Evolutionary conservation across 2,888 invertebrate species (phyloP).

Genomic region (Venusia cambrica): DNA sequence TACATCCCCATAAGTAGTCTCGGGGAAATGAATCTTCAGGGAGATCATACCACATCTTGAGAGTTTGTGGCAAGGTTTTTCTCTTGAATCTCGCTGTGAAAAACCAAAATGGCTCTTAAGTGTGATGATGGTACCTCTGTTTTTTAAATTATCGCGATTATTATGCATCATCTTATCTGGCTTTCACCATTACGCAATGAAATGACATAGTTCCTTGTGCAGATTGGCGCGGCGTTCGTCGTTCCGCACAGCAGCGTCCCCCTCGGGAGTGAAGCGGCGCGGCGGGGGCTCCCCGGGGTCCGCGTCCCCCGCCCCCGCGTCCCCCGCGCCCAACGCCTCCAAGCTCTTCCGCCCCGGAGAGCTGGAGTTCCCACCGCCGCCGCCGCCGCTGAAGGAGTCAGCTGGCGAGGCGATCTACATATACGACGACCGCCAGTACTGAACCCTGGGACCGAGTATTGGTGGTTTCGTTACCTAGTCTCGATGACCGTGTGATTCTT

Average conservation of each 20-base stretch:
- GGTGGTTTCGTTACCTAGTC: no score
- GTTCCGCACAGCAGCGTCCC: conserved; percentile 73
- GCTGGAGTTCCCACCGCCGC: conserved; percentile 67
- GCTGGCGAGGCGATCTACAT: conserved; percentile 84
- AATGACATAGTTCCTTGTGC: no score
- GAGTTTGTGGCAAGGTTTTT: no score
- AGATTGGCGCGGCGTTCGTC: conserved; percentile 86
- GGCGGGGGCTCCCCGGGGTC: conserved; percentile 67
- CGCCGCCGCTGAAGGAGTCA: conserved; percentile 81
- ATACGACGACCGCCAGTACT: conserved; percentile 73
- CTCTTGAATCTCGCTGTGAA: no score
- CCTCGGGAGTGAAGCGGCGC: conserved; percentile 70
- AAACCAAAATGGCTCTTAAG: no score
- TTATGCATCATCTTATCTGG: no score
- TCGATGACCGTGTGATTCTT: conserved; percentile 51
- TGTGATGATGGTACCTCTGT: no score
- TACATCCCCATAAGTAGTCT: no score
- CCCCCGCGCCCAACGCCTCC: conserved; percentile 74
- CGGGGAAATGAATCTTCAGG: no score
- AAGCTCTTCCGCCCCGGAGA: conserved; percentile 73
- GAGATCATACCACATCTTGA: no score
- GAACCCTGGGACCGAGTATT: conserved; percentile 31
- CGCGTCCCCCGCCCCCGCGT: conserved; percentile 59
- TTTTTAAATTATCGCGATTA: no score
- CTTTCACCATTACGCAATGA: no score